These are phyloP conservation scores for Pseudococcus viburni DNA, from an alignment of 2,888 invertebrate genomes.

Conservation along the genomic window DNA sequence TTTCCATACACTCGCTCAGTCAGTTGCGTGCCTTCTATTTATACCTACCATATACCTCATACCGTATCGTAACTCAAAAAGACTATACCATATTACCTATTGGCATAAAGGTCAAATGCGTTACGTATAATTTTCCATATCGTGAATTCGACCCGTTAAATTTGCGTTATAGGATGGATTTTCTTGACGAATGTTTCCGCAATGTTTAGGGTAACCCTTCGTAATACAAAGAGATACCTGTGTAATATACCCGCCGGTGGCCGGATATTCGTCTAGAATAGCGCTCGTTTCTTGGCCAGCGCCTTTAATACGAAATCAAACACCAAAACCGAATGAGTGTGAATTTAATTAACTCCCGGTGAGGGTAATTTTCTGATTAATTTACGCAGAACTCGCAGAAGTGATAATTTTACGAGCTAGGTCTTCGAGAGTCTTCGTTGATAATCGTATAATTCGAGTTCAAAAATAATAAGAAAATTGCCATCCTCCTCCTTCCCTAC, in stretches of 20 bases:
- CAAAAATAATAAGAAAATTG: no score
- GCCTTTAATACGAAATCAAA: not conserved
- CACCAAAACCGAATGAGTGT: not conserved
- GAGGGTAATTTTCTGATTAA: not conserved
- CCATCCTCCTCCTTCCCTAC: no score
- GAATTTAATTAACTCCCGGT: not conserved
- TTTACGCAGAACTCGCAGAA: not conserved
- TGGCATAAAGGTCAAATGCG: not conserved
- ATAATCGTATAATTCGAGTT: no score
- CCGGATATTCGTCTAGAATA: constrained; percentile 2
- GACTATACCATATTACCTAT: no score
- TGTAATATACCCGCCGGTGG: not conserved
- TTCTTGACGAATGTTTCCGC: constrained; percentile 43
- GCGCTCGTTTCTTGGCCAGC: not conserved
- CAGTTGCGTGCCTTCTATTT: constrained; percentile 2
- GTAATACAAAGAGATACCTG: not conserved
- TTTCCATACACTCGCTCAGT: not conserved
- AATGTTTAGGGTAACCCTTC: constrained; percentile 16
- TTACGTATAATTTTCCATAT: constrained; percentile 23
- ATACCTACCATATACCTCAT: not conserved
- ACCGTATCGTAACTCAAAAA: no score
- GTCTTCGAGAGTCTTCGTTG: no score
- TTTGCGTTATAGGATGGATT: constrained; percentile 1
- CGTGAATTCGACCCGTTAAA: not conserved
- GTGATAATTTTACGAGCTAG: not conserved